Evolutionary conservation across 92 coral and sea anemone species (phyloP), one percentile per base, ranked within the genome.

Genomic region (Epizoanthus scotinus): DNA sequence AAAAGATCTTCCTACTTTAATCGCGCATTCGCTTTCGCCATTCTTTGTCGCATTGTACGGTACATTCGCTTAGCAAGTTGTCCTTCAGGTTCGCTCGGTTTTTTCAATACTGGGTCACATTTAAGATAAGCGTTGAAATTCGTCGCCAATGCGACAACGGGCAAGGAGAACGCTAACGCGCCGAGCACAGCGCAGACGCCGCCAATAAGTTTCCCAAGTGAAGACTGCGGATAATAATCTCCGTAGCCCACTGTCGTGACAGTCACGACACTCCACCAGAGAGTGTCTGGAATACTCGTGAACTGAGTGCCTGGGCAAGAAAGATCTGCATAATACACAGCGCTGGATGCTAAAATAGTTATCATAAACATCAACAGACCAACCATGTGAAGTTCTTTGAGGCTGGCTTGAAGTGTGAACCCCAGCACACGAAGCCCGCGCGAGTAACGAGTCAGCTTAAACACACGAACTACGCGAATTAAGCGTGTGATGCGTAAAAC

Each of bases 241-340:
- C 99, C 99, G 50, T 93, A 96, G 0, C 99, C 99, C 0, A 96
- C 99, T 0, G 98, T 93, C 13, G 94, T 94, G 0, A 95, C 86
- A 2, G 98, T 95, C 3, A 88, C 94, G 0, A 93, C 22, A 15
- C 98, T 91, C 99, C 98, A 96, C 99, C 99, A 96, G n/a, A 91
- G 85, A 10, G 97, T 98, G 12, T 91, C 99, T 0, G 93, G 99
- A 36, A 96, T 94, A 61, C 98, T 96, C 5, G 83, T 24, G 83
- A 96, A 89, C 22, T 83, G 85, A 34, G 91, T 88, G 55, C 85
- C 52, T 9, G 90, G 87, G 63, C 80, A 75, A 25, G 80, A 89
- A 13, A 91, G 77, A 71, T 93, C 99, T 9, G 94, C 83, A 73
- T 85, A 93, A 40, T 85, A 96, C 63, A 93, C 91, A 2, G 98